phyloP scores from a whole-genome alignment of 2,113 vertebrate species.

The Callipepla californica region DNA sequence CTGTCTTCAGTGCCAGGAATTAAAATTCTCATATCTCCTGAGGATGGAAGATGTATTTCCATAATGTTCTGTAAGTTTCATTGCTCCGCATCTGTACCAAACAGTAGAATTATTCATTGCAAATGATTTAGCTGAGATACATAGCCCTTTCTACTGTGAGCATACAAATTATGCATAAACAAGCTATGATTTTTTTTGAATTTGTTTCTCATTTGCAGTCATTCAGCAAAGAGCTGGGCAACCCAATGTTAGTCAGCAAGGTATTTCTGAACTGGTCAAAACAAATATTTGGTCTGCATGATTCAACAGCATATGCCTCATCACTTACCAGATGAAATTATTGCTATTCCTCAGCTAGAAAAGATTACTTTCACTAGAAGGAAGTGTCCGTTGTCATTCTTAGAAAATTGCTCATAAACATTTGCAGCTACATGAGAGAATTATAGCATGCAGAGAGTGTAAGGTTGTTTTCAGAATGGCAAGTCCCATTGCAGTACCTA shows the following conservation, averaged over 20 bases:
- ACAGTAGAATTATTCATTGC: constrained; percentile 20
- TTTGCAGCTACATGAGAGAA: background rate
- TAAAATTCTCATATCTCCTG: constrained; percentile 36
- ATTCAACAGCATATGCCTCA: background rate
- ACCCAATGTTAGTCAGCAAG: background rate
- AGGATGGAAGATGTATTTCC: constrained; percentile 57
- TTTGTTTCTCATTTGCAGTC: constrained; percentile 29
- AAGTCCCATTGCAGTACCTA: background rate
- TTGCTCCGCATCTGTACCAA: constrained; percentile 10
- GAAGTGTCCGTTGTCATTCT: background rate
- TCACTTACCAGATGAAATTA: background rate
- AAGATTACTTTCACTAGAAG: background rate
- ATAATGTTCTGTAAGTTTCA: constrained; percentile 47
- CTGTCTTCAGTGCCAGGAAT: constrained; percentile 57
- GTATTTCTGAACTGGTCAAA: constrained; percentile 16
- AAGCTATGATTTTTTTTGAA: constrained; percentile 1
- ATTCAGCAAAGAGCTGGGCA: constrained; percentile 1
- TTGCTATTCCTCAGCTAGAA: background rate
- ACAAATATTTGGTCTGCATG: background rate
- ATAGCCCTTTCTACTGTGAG: background rate
- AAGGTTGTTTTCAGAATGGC: background rate
- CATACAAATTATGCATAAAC: background rate
- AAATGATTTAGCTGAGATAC: constrained; percentile 43
- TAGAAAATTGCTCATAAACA: background rate
- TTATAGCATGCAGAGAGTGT: background rate